A percentile compares a stretch with the other conserved stretches of the same genome.
Conservation (phyloP, 1,140 invertebrate genomes). For the Ladona fulva region DNA sequence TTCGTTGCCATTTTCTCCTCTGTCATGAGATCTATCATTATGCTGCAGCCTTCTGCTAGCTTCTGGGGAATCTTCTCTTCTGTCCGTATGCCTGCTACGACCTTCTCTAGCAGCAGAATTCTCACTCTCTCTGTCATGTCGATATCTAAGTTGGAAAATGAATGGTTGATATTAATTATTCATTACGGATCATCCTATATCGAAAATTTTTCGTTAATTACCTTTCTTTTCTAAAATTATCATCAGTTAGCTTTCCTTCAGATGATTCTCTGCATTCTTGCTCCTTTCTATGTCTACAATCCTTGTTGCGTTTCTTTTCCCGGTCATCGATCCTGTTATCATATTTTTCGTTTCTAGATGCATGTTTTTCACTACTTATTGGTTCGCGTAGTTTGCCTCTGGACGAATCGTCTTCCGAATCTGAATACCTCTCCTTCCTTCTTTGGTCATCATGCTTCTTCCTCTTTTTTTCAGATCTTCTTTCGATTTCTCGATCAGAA, state of each 20-base stretch:
- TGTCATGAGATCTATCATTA: background rate
- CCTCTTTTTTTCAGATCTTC: background rate
- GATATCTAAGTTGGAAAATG: too few relatives aligned
- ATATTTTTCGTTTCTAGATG: too few relatives aligned
- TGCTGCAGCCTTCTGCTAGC: background rate
- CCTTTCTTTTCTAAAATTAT: background rate
- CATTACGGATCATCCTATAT: too few relatives aligned
- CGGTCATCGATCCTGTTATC: too few relatives aligned
- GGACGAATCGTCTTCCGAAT: too few relatives aligned
- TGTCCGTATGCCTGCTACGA: background rate
- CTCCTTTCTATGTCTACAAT: background rate
- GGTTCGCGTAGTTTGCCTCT: too few relatives aligned
- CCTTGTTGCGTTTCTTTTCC: too few relatives aligned
- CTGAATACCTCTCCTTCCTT: background rate
- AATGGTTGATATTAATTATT: too few relatives aligned
- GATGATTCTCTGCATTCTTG: background rate
- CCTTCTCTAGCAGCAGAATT: background rate
- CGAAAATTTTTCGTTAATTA: background rate
- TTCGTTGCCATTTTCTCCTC: background rate
- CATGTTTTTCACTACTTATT: too few relatives aligned
- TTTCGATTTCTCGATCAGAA: background rate
- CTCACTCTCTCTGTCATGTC: too few relatives aligned
- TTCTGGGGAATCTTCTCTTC: background rate
- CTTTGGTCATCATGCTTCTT: background rate
- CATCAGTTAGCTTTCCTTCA: background rate